Conservation (phyloP, 1,140 invertebrate genomes). For the Brachionus sp. region DNA sequence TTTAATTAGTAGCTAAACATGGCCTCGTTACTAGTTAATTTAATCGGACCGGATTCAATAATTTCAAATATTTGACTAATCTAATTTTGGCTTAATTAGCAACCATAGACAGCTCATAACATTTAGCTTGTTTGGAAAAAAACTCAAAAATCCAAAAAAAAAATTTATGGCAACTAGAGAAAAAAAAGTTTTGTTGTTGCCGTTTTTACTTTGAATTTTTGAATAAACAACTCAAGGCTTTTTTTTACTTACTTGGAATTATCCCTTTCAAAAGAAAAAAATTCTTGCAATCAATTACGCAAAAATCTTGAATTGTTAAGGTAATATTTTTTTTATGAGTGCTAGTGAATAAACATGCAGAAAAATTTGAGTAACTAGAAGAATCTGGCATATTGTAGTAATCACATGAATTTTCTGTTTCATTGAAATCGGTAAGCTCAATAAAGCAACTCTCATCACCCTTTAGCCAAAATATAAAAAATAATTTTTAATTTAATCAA, state of each 20-base stretch:
- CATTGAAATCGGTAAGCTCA: neutral
- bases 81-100: neutral
- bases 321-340: constrained; percentile 11
- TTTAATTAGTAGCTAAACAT: neutral
- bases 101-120: neutral
- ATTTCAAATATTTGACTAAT: neutral
- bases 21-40: constrained; percentile 5
- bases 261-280: neutral
- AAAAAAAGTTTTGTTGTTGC: neutral
- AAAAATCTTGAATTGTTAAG: neutral
- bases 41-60: neutral
- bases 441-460: neutral
- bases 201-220: neutral
- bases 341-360: neutral
- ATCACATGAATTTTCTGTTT: neutral
- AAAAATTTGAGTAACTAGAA: neutral
- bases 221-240: neutral
- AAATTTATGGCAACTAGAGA: neutral
- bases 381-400: neutral
- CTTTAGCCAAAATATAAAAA: neutral
- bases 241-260: constrained; percentile 13
- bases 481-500: neutral
- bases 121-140: neutral
- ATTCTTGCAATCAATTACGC: neutral
- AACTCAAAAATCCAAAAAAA: neutral